Evolutionary conservation across 2,888 invertebrate genomes (phyloP).

Genomic region (Drosophila testacea): DNA sequence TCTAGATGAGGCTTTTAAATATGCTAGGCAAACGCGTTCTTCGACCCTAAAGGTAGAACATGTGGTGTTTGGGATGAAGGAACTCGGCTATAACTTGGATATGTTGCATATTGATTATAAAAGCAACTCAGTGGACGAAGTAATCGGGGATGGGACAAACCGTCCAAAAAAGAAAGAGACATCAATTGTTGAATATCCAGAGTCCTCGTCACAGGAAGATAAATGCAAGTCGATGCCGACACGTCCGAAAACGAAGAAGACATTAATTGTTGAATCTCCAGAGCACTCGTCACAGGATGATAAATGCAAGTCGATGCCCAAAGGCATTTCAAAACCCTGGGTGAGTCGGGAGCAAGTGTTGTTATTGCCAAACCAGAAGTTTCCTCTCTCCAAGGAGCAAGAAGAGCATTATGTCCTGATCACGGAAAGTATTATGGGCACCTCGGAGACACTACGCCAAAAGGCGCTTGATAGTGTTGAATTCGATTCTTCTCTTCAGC

Average conservation of each 20-base stretch:
- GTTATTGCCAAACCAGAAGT: slow-evolving; percentile 25
- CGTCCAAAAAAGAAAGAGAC: too few relatives aligned
- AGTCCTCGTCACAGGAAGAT: too few relatives aligned
- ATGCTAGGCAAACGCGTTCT: slow-evolving; percentile 20
- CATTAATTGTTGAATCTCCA: too few relatives aligned
- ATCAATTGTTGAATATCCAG: too few relatives aligned
- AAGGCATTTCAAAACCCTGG: not conserved
- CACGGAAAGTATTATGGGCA: slow-evolving; percentile 33
- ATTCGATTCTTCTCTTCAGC: slow-evolving; percentile 38
- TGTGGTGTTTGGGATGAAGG: slow-evolving; percentile 9
- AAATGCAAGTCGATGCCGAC: too few relatives aligned
- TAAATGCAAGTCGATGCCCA: too few relatives aligned
- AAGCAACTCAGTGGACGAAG: not conserved
- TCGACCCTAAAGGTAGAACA: slow-evolving; percentile 20
- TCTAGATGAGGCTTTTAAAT: slow-evolving; percentile 23
- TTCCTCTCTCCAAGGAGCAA: slow-evolving; percentile 47
- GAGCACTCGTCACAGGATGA: not conserved
- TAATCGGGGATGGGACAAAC: too few relatives aligned
- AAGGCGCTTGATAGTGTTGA: slow-evolving; percentile 24
- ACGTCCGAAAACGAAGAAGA: not conserved
- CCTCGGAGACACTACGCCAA: slow-evolving; percentile 20
- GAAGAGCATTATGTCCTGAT: slow-evolving; percentile 30
- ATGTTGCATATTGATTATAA: slow-evolving; percentile 13
- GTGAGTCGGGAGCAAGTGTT: slow-evolving; percentile 31
- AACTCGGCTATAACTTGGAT: slow-evolving; percentile 10